Evolutionary conservation across 2,797 vertebrate genomes (phyloP), one percentile per base, ranked within the genome.

Genomic region (Sebastes itinus): DNA sequence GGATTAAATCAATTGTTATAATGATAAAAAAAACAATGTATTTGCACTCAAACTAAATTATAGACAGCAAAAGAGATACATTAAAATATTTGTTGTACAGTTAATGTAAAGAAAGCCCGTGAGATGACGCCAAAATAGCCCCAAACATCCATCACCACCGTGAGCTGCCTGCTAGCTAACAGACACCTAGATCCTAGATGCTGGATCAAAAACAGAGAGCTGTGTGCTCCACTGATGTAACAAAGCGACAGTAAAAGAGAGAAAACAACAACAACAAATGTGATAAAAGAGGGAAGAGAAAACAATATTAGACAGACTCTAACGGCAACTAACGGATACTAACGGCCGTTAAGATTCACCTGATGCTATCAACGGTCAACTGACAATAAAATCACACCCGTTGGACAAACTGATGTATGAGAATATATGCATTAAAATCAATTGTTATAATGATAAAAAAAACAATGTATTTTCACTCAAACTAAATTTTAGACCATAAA

Each of bases 131-230:
- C 28, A 65, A 54, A 79, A 78, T 4, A 72, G 10, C 52, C 52
- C 6, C 33, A 72, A 81, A 33, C 59, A 90, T 58, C 32, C 32
- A 33, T 61, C 72, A 85, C 78, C 68, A 75, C 58, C 55, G 49
- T 22, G 64, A 75, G 62, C 82, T 76, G 63, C 49, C 76, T 76
- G 83, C 20, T 54, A 54, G 52, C 52, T 54, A 33, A 22, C 32
- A 33, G 32, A 33, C 32, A 33, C 32, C 32, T 33, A 33, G 32
- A 33, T 33, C 32, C 32, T 33, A 4, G 32, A 11, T 33, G 32
- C 1, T 33, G 32, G 32, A 11, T 33, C 3, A 33, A 33, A 33
- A 33, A 33, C 32, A 33, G 32, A 33, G 32, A 33, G 32, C 10
- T 33, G 32, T 33, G 32, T 11, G 32, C 32, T 33, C 32, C 32